Conservation (phyloP, 2,888 invertebrate genomes). For the Hypselothyrea guttata region DNA sequence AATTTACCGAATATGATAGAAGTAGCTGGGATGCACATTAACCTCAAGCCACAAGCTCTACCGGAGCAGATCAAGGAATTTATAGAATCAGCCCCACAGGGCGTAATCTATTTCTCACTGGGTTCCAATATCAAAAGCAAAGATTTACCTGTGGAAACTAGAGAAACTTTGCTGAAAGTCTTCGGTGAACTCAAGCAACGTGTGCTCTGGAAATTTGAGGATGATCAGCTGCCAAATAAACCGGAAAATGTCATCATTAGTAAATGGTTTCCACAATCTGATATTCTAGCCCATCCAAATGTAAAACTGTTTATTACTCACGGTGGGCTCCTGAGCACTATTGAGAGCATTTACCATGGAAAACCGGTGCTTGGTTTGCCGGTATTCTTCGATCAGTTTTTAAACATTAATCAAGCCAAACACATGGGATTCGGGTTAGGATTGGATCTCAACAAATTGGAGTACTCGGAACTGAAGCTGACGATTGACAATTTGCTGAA, state of each 20-base stretch:
- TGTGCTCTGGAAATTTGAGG: slow-evolving; percentile 83
- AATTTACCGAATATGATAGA: slow-evolving; percentile 80
- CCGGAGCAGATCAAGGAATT: slow-evolving; percentile 78
- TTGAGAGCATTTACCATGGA: slow-evolving; percentile 82
- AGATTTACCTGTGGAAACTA: slow-evolving; percentile 61
- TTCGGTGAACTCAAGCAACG: slow-evolving; percentile 74
- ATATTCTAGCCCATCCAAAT: slow-evolving; percentile 81
- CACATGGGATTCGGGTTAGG: slow-evolving; percentile 74
- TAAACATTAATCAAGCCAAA: slow-evolving; percentile 74
- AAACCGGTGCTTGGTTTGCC: slow-evolving; percentile 82
- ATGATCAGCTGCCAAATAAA: slow-evolving; percentile 74
- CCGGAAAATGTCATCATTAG: slow-evolving; percentile 81
- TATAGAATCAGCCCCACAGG: slow-evolving; percentile 80
- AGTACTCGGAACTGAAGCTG: slow-evolving; percentile 20
- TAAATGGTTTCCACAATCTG: slow-evolving; percentile 83
- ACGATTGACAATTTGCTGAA: slow-evolving; percentile 55
- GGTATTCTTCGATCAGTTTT: slow-evolving; percentile 79
- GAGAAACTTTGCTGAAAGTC: slow-evolving; percentile 46
- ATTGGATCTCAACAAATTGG: slow-evolving; percentile 46
- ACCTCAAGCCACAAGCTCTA: slow-evolving; percentile 61
- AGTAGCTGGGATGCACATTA: slow-evolving; percentile 79
- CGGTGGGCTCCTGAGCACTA: slow-evolving; percentile 81
- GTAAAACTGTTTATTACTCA: slow-evolving; percentile 81
- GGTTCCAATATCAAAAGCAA: slow-evolving; percentile 80
- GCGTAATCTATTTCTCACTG: slow-evolving; percentile 83